Percentiles rank a stretch among this genome's conserved stretches.
phyloP scores from a whole-genome alignment of 2,888 invertebrate species.

The Cantharis rufa region DNA sequence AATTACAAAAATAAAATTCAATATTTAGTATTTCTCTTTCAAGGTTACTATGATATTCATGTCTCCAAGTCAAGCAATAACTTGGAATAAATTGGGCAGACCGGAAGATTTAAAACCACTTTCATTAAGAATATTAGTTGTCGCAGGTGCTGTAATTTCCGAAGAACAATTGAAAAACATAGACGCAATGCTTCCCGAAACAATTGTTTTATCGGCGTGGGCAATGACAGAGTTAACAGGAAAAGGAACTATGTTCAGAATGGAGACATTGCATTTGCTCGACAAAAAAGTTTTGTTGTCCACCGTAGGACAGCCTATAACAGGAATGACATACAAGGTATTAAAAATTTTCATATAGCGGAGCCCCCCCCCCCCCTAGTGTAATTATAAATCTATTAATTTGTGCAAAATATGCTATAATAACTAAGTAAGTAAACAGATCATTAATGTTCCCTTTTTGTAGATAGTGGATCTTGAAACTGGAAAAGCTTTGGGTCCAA shows the following conservation, averaged over 20 bases:
- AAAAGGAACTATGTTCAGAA: neutral
- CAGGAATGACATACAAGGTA: constrained; percentile 39
- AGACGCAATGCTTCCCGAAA: neutral
- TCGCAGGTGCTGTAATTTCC: neutral
- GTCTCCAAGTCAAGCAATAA: neutral
- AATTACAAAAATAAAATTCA: too few relatives aligned
- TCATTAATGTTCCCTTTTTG: too few relatives aligned
- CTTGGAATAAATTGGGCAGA: neutral
- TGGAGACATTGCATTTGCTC: neutral
- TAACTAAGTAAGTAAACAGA: too few relatives aligned
- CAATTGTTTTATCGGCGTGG: neutral
- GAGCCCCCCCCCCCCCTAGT: too few relatives aligned
- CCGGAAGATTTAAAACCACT: neutral
- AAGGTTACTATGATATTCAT: neutral
- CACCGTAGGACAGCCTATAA: neutral
- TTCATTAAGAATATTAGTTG: neutral
- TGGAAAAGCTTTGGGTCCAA: constrained; percentile 54
- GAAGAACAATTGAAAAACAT: neutral
- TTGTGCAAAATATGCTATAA: too few relatives aligned
- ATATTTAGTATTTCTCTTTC: neutral
- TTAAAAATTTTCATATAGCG: too few relatives aligned
- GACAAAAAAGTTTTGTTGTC: neutral
- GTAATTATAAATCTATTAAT: too few relatives aligned
- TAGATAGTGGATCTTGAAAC: constrained; percentile 58
- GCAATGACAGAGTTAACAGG: neutral